Evolutionary conservation across 2,113 vertebrate genomes (phyloP).

Genomic region (Ceyx melanurus): DNA sequence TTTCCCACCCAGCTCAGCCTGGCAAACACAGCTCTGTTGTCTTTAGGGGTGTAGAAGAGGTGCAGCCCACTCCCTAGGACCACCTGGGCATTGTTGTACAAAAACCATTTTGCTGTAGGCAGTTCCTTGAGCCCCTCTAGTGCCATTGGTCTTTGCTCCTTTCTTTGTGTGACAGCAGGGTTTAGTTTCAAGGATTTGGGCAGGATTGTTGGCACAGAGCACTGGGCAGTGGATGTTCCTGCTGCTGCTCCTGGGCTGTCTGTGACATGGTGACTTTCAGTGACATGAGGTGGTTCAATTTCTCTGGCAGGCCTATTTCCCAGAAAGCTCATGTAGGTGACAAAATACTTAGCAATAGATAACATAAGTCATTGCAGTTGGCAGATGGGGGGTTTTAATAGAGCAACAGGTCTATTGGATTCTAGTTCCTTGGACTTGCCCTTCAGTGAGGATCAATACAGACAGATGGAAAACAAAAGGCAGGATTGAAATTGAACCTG

Average conservation of each 20-base stretch:
- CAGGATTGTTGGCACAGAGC: not conserved
- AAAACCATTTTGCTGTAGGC: not conserved
- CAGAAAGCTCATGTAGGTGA: not conserved
- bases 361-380: not conserved
- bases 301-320: not conserved
- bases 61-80: not conserved
- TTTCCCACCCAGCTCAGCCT: not conserved
- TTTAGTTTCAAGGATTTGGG: not conserved
- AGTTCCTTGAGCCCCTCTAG: not conserved
- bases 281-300: not conserved
- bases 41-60: not conserved
- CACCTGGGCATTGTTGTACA: not conserved
- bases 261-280: accelerated
- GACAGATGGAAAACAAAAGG: not conserved
- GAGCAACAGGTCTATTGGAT: constrained; percentile 8
- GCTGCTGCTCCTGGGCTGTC: not conserved
- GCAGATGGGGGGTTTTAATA: not conserved
- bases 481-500: not conserved
- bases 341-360: not conserved
- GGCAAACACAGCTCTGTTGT: not conserved
- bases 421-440: not conserved
- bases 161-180: not conserved
- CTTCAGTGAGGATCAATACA: not conserved
- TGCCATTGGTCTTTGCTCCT: not conserved
- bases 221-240: not conserved